Evolutionary conservation across 2,888 invertebrate species (phyloP), one percentile per base, ranked within the genome.

Genomic region (Nomada fucata): DNA sequence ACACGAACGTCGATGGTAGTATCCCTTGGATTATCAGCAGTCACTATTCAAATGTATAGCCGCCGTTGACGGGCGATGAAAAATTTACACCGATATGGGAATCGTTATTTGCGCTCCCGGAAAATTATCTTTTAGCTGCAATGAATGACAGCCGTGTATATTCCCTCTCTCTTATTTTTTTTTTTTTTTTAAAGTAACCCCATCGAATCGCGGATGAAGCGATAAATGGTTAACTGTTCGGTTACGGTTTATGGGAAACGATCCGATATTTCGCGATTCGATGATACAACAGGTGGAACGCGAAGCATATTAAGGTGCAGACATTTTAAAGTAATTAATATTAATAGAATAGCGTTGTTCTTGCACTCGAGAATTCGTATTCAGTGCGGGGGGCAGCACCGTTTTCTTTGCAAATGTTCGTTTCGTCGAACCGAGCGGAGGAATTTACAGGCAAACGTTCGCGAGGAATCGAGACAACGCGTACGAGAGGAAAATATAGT

Each of bases 61-160:
- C 67, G 44, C 67, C 64, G 29, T 63, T 26, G 50, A 68, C 18
- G 13, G 11, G 0, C 50, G 55, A 80, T 80, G 67, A 80, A 76
- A 72, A 67, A 76, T 72, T 60, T 63, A 71, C 53, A 44, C 57
- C 36, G 61, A 10, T 11, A 5, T 36, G 47, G 15, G 18, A 52
- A 70, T 64, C 44, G 76, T 76, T 59, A 52, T 52, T 47, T 23
- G 13, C 5, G 26, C 42, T 1, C 0, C 20, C 64, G 42, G 18
- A 11, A 47, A 76, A 79, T 69, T 50, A 69, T 75, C 52, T 23
- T 18, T 13, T 20, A 64, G 47, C 13, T 9, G 57, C 47, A 29
- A 5, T 26, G 29, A 18, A n/a, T n/a, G n/a, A 2, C 29, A n/a
- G 11, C 47, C 11, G 15, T 15, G 47, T 2, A 47, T 50, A 15